Percentiles rank a stretch among this genome's conserved stretches.
Evolutionary conservation across 2,797 vertebrate species (phyloP).

Genomic region (Euphonia xanthogaster): DNA sequence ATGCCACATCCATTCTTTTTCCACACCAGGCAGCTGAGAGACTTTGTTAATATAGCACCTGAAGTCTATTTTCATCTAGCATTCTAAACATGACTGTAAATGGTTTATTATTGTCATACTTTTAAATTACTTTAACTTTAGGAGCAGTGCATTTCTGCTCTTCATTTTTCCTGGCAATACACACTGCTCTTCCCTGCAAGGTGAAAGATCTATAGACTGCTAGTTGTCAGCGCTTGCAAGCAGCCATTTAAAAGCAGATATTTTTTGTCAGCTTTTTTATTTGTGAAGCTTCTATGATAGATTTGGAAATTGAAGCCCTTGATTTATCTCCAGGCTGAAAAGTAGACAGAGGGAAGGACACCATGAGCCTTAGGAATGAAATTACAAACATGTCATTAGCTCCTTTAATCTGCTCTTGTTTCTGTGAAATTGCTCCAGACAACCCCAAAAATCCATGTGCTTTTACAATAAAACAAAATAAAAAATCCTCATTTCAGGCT

Average conservation of each 20-base stretch:
- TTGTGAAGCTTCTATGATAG: slow-evolving; percentile 58
- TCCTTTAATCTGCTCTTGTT: slow-evolving; percentile 57
- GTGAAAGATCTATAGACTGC: slow-evolving; percentile 59
- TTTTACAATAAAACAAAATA: neutral
- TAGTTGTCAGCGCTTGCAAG: slow-evolving; percentile 54
- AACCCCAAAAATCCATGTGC: neutral
- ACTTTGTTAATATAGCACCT: slow-evolving; percentile 1
- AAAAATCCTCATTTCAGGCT: neutral
- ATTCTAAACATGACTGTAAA: slow-evolving; percentile 45
- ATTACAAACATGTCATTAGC: slow-evolving; percentile 60
- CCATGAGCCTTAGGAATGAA: slow-evolving; percentile 33
- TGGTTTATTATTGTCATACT: slow-evolving; percentile 41
- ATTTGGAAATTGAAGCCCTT: slow-evolving; percentile 69
- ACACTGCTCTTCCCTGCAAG: neutral
- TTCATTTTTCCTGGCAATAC: slow-evolving; percentile 48
- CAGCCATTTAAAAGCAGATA: slow-evolving; percentile 61
- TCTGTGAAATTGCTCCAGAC: slow-evolving; percentile 56
- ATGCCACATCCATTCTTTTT: neutral
- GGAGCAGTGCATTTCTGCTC: neutral
- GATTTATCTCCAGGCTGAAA: slow-evolving; percentile 63
- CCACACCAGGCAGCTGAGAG: neutral
- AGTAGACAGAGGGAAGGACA: slow-evolving; percentile 59
- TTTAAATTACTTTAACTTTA: slow-evolving; percentile 44
- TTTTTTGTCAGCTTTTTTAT: slow-evolving; percentile 68
- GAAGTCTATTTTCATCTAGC: slow-evolving; percentile 48